Evolutionary conservation across 2,888 invertebrate species (phyloP).

Genomic region (Buathra laborator): DNA sequence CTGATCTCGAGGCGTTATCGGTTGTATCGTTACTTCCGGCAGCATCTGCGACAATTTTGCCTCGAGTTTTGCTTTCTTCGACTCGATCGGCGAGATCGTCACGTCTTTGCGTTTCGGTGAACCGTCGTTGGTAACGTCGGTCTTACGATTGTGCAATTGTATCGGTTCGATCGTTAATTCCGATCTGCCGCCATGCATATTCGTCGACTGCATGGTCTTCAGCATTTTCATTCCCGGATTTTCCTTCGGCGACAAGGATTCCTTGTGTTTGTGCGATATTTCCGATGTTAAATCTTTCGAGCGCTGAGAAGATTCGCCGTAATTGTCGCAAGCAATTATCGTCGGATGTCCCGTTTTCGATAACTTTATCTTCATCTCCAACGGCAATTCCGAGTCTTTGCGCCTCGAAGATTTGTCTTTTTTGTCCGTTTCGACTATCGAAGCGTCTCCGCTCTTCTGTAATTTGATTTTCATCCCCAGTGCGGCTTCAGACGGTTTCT

Average conservation of each 20-base stretch:
- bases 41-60: conserved; percentile 80
- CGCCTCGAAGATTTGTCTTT: conserved; percentile 75
- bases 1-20: conserved; percentile 74
- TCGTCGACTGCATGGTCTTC: conserved; percentile 74
- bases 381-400: conserved; percentile 72
- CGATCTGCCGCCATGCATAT: conserved; percentile 74
- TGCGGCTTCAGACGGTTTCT: conserved; percentile 27
- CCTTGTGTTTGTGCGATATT: conserved; percentile 66
- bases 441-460: conserved; percentile 68
- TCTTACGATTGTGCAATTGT: conserved; percentile 71
- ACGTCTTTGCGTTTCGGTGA: conserved; percentile 81
- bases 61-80: conserved; percentile 81
- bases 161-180: conserved; percentile 81
- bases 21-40: conserved; percentile 83
- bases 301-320: conserved; percentile 67
- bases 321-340: conserved; percentile 78
- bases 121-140: conserved; percentile 70
- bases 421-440: conserved; percentile 73
- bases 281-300: conserved; percentile 51
- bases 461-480: conserved; percentile 53
- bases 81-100: conserved; percentile 80
- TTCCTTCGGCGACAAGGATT: conserved; percentile 50
- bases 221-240: conserved; percentile 71
- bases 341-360: conserved; percentile 83
- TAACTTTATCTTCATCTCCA: conserved; percentile 82